phyloP scores from a whole-genome alignment of 2,113 vertebrate genomes.

The Romanogobio albipinnatus region DNA sequence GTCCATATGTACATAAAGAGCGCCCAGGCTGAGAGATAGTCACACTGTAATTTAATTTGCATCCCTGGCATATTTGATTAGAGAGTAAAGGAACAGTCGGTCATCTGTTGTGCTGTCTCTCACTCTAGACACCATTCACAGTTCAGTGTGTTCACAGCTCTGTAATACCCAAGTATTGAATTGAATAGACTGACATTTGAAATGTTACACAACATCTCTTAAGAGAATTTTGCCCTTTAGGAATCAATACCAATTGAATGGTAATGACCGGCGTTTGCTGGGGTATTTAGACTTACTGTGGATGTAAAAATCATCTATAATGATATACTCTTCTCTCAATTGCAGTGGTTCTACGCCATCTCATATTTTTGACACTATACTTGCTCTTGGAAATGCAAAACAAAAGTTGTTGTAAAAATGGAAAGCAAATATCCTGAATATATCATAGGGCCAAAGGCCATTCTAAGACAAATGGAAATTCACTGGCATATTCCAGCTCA shows the following conservation, averaged over 20 bases:
- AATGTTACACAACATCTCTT: constrained; percentile 29
- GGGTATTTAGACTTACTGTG: not conserved
- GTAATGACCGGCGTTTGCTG: not conserved
- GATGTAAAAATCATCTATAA: not conserved
- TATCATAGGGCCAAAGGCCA: constrained; percentile 27
- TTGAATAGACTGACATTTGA: constrained; percentile 35
- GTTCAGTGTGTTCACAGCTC: constrained; percentile 13
- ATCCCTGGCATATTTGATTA: constrained; percentile 54
- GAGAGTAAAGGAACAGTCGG: constrained; percentile 27
- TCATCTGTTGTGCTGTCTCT: not conserved
- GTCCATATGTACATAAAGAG: not conserved
- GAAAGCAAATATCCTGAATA: constrained; percentile 2
- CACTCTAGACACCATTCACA: constrained; percentile 30
- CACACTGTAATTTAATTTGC: constrained; percentile 55
- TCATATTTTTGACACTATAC: not conserved
- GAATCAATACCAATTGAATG: constrained; percentile 25
- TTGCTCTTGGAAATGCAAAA: not conserved
- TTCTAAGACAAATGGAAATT: constrained; percentile 39
- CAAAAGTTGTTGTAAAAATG: constrained; percentile 4
- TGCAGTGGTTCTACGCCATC: not conserved
- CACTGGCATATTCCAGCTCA: constrained; percentile 44
- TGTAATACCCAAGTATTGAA: not conserved
- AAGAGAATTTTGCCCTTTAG: constrained; percentile 13
- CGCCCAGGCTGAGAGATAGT: not conserved
- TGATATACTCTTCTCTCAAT: not conserved